Evolutionary conservation across 2,888 invertebrate species (phyloP).

Genomic region (Anodontia alba): DNA sequence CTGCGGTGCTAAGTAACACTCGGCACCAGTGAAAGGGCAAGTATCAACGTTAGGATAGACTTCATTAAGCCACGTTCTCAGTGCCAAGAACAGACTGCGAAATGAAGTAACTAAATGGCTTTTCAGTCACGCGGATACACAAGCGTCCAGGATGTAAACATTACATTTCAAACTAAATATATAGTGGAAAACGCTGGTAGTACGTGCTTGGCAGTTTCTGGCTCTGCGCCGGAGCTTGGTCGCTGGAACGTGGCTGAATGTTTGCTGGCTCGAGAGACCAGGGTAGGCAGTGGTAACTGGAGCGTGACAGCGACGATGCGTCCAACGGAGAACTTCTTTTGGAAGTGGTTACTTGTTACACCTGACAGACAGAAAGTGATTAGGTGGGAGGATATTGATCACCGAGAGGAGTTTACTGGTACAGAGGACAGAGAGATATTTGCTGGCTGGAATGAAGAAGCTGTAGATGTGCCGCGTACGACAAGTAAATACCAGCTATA

Average conservation of each 20-base stretch:
- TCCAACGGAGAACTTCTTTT: neutral
- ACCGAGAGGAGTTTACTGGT: neutral
- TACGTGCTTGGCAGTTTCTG: conserved; percentile 16
- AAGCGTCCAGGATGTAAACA: neutral
- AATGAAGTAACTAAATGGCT: neutral
- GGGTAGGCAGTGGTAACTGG: neutral
- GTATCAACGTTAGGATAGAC: neutral
- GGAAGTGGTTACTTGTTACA: neutral
- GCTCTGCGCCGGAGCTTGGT: conserved; percentile 8
- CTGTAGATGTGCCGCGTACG: neutral
- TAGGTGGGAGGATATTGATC: conserved; percentile 1
- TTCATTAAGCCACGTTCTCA: neutral
- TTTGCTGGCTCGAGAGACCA: neutral
- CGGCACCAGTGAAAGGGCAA: no score
- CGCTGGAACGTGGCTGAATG: conserved; percentile 5
- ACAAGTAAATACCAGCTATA: neutral
- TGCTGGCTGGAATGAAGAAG: neutral
- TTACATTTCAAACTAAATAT: conserved; percentile 1
- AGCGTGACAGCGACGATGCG: neutral
- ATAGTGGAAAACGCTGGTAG: neutral
- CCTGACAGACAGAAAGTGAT: neutral
- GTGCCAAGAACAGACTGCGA: neutral
- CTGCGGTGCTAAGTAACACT: no score
- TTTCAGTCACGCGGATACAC: neutral
- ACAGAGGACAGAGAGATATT: neutral